A percentile compares a stretch with the other conserved stretches of the same genome.
Conservation (phyloP, 2,888 invertebrate genomes). For the Rotaria macrura region DNA sequence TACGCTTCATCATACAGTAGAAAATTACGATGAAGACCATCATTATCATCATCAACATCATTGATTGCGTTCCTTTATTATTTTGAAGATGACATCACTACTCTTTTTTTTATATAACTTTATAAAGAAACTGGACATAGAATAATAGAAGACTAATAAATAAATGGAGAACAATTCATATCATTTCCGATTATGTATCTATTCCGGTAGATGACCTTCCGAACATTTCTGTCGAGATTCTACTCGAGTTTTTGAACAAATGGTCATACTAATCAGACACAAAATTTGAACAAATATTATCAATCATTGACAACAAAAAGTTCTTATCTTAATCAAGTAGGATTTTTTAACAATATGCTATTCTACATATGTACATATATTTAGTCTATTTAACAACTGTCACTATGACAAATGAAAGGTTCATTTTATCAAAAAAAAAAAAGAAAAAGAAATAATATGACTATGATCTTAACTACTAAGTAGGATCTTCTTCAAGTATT, state of each 20-base stretch:
- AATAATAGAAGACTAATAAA: neutral
- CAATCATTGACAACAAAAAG: neutral
- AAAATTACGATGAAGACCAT: neutral
- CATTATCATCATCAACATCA: neutral
- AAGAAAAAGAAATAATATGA: too few species aligned
- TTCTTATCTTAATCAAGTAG: too few species aligned
- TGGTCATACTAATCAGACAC: neutral
- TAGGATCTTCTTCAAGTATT: neutral
- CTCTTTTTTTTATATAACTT: neutral
- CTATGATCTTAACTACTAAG: neutral
- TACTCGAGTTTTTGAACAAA: neutral
- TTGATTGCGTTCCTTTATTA: neutral
- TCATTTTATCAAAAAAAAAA: neutral
- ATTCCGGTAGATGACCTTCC: neutral
- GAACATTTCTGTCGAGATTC: neutral
- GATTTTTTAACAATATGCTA: neutral
- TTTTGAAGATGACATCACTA: neutral
- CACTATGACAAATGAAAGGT: neutral
- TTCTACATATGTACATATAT: neutral
- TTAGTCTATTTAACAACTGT: neutral
- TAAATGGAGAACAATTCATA: neutral
- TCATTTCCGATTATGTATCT: neutral
- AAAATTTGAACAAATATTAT: neutral
- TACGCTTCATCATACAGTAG: neutral
- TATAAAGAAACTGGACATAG: neutral